Evolutionary conservation across 2,113 vertebrate species (phyloP), one percentile per base, ranked within the genome.

Genomic region (Platanista minor): DNA sequence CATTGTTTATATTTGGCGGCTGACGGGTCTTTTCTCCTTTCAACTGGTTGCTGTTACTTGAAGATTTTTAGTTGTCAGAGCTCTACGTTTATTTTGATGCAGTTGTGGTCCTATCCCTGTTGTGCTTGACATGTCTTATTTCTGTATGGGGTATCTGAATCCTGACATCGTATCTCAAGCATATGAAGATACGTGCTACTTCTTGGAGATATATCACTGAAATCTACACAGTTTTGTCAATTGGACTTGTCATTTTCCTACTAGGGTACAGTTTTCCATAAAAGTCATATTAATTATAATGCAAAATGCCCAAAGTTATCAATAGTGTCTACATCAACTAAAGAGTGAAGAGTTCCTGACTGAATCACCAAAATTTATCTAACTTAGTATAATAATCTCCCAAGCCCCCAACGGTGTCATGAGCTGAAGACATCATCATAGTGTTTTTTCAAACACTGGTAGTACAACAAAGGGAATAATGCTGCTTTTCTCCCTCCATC

Each of bases 161-260:
- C 83, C 90, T 91, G 59, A 54, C 13, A 36, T 80, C 17, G 6
- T 62, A 52, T 81, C 27, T 96, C 67, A 64, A 83, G 39, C 33
- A 85, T 0, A 75, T 82, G 2, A 33, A 96, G 94, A n/a, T 74
- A 15, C 14, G 21, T 5, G 13, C 49, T 27, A 29, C 39, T 74
- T 46, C 33, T 66, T 64, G n/a, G 74, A 87, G 74, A 49, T 83
- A 25, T 15, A 33, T 67, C 41, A 11, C 49, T 29, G 69, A 80
- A 85, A 93, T 91, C 39, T 66, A 64, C 15, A 36, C 31, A 86
- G 71, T 61, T 71, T 77, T 78, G 46, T 72, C 74, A 61, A 77
- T 17, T 57, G 43, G 41, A 85, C 33, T 82, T 97, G 59, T 71
- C 64, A 62, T 94, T 89, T 95, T 94, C 43, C 57, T 89, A 54